Evolutionary conservation across 2,797 vertebrate species (phyloP).

Genomic region (Holocentrus rufus): DNA sequence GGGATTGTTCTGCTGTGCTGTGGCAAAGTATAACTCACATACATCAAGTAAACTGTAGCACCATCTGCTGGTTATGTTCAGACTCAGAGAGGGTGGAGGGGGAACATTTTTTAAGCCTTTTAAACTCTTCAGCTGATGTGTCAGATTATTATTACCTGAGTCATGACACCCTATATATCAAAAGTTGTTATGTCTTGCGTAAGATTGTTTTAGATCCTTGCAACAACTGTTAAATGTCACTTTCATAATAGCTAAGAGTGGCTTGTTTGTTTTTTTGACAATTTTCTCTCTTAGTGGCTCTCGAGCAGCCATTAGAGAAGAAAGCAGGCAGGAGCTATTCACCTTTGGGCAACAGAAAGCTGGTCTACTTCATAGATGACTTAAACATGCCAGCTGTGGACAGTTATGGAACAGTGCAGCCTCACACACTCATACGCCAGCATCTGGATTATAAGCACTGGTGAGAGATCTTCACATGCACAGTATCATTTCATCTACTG

Average conservation of each 20-base stretch:
- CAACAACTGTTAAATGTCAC: not conserved
- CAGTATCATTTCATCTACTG: not conserved
- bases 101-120: not conserved
- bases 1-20: slow-evolving; percentile 32
- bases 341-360: slow-evolving; percentile 82
- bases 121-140: not conserved
- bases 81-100: not conserved
- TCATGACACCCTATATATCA: not conserved
- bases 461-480: slow-evolving; percentile 65
- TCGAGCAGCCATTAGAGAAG: slow-evolving; percentile 86
- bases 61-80: slow-evolving; percentile 74
- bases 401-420: slow-evolving; percentile 79
- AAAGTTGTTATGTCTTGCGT: not conserved
- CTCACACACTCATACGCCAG: slow-evolving; percentile 81
- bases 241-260: not conserved
- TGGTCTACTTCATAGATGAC: slow-evolving; percentile 86
- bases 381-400: slow-evolving; percentile 85
- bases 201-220: not conserved
- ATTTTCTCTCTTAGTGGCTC: slow-evolving; percentile 74
- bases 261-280: not conserved
- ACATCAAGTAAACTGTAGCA: slow-evolving; percentile 59
- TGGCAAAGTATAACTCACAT: not conserved
- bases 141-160: not conserved
- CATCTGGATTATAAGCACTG: slow-evolving; percentile 83
- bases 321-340: slow-evolving; percentile 81